Conservation (phyloP, 1,140 invertebrate species). For the Choristoneura fumiferana region DNA sequence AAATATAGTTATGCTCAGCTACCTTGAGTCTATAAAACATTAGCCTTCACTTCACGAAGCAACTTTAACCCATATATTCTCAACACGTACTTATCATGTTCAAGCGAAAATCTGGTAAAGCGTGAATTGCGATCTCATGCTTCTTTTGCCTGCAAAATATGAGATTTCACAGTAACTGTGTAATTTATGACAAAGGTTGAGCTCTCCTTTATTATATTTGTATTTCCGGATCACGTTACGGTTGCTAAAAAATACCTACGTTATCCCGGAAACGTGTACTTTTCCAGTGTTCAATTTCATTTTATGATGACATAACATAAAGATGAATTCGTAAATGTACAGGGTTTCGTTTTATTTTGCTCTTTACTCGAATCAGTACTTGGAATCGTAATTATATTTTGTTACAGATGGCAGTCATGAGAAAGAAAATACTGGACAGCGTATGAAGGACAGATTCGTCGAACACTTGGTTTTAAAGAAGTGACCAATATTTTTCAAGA, state of each 20-base stretch:
- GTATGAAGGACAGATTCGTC: neutral
- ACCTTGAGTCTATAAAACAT: too few relatives aligned
- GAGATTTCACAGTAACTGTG: slow-evolving; percentile 10
- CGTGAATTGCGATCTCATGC: neutral
- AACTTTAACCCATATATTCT: too few relatives aligned
- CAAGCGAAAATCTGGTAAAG: neutral
- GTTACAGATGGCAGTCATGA: neutral
- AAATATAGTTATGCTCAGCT: too few relatives aligned
- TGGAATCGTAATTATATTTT: neutral
- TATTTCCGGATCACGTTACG: neutral
- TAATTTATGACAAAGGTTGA: slow-evolving; percentile 6
- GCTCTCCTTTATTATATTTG: neutral
- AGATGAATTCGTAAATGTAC: neutral
- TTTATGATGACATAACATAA: neutral
- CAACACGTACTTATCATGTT: neutral
- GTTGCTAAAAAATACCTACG: neutral
- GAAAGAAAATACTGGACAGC: neutral
- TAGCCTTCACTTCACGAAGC: too few relatives aligned
- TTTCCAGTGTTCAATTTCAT: neutral
- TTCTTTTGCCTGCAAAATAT: neutral
- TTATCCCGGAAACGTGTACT: neutral
- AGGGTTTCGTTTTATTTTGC: neutral
- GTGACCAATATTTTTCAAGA: neutral
- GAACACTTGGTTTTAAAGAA: neutral
- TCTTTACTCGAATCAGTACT: neutral